Percentiles rank a stretch among this genome's conserved stretches.
These are phyloP conservation scores for Callionymus lyra DNA, from an alignment of 2,113 vertebrate genomes.

Conservation along the genomic window DNA sequence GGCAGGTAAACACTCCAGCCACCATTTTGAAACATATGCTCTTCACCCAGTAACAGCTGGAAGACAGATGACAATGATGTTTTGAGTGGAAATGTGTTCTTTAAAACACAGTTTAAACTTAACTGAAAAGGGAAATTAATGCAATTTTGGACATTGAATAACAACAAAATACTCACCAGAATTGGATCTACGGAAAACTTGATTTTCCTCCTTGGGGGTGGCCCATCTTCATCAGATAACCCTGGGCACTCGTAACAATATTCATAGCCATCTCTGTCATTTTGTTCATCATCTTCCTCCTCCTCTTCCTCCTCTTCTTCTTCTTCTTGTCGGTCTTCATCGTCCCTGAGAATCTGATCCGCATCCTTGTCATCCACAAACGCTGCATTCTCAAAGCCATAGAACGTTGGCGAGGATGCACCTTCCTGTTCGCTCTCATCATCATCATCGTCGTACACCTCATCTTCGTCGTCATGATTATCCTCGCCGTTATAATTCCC, in stretches of 20 bases:
- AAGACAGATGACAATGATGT: no score
- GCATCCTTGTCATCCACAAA: conserved; percentile 79
- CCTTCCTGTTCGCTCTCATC: conserved; percentile 54
- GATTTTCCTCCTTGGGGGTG: conserved; percentile 67
- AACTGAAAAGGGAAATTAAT: no score
- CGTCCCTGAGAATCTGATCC: conserved; percentile 61
- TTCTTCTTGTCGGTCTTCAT: conserved; percentile 50
- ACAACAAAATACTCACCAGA: conserved; percentile 59
- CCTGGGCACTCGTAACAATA: conserved; percentile 78
- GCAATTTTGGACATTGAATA: no score
- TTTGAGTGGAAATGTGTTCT: no score
- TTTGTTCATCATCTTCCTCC: conserved; percentile 55
- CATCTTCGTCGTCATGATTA: conserved; percentile 26
- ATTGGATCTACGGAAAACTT: conserved; percentile 83
- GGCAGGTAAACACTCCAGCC: no score
- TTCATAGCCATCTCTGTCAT: conserved; percentile 66
- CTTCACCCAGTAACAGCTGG: no score
- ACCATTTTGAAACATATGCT: no score
- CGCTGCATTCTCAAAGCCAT: conserved; percentile 82
- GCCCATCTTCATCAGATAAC: conserved; percentile 83
- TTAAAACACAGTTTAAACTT: no score
- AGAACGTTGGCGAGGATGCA: conserved; percentile 59
- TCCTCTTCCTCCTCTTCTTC: conserved; percentile 21
- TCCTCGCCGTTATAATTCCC: conserved; percentile 31
- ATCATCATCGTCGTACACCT: conserved; percentile 40